Percentiles rank a stretch among this genome's conserved stretches.
Conservation (phyloP, 2,113 vertebrate genomes). For the Heptranchias perlo region DNA sequence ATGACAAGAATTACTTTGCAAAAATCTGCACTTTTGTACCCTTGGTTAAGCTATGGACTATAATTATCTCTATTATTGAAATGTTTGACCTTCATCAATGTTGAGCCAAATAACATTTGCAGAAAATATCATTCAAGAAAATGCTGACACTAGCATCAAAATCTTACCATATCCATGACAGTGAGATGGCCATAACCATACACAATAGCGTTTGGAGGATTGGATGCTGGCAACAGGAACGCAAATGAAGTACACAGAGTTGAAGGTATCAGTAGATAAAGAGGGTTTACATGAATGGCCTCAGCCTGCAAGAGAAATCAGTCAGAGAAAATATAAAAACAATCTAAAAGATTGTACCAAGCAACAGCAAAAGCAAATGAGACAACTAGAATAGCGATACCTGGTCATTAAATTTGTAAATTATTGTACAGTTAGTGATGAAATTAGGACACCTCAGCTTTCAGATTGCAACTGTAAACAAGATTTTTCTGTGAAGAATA, state of each 20-base stretch:
- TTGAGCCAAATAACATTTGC: background rate
- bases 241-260: conserved; percentile 85
- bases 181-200: conserved; percentile 80
- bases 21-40: background rate
- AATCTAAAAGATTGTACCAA: background rate
- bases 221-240: conserved; percentile 83
- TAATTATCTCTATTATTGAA: background rate
- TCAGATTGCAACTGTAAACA: background rate
- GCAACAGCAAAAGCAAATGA: background rate
- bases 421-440: background rate
- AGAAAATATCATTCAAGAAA: background rate
- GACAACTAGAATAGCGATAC: background rate
- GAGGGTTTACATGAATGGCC: conserved; percentile 77
- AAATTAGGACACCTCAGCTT: background rate
- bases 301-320: conserved; percentile 63
- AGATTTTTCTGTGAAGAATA: background rate
- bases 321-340: background rate
- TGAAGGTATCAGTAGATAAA: conserved; percentile 78
- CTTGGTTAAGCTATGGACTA: background rate
- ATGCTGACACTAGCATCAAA: background rate
- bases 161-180: conserved; percentile 80
- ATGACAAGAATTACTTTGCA: background rate
- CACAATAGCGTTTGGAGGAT: conserved; percentile 83
- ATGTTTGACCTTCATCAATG: background rate
- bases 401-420: background rate